Evolutionary conservation across 2,113 vertebrate genomes (phyloP).

Genomic region (Ginglymostoma cirratum): DNA sequence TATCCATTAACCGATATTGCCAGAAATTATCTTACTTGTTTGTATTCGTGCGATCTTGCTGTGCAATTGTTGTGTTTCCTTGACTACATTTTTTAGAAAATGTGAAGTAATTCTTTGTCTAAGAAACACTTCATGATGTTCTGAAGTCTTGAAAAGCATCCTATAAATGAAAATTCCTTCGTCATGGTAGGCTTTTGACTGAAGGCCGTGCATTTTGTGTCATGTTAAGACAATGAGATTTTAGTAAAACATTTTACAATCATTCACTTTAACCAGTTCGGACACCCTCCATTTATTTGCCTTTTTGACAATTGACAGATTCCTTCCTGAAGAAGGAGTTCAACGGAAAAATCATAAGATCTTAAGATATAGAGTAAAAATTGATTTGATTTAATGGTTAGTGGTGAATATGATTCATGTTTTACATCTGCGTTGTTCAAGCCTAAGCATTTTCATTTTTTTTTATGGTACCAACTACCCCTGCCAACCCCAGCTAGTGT

Average conservation of each 20-base stretch:
- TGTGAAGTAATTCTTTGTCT: not conserved
- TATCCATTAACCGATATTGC: not conserved
- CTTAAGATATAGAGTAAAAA: too few species aligned
- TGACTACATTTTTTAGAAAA: too few species aligned
- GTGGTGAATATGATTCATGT: too few species aligned
- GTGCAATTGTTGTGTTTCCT: not conserved
- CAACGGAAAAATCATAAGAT: too few species aligned
- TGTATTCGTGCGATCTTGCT: not conserved
- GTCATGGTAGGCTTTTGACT: not conserved
- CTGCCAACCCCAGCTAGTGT: not conserved
- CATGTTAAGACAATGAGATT: not conserved
- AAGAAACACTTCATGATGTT: not conserved
- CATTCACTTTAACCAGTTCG: not conserved
- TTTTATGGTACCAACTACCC: not conserved
- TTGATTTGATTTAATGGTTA: too few species aligned
- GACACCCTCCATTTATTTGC: too few species aligned
- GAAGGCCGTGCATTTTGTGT: not conserved
- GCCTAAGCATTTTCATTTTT: not conserved
- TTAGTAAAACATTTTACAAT: not conserved
- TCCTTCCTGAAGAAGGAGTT: too few species aligned
- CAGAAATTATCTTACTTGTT: not conserved
- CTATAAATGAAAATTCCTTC: not conserved
- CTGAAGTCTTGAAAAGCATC: not conserved
- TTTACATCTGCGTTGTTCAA: too few species aligned
- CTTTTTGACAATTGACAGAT: too few species aligned